Conservation (phyloP, 2,797 vertebrate genomes). For the Thripadectes ignobilis region DNA sequence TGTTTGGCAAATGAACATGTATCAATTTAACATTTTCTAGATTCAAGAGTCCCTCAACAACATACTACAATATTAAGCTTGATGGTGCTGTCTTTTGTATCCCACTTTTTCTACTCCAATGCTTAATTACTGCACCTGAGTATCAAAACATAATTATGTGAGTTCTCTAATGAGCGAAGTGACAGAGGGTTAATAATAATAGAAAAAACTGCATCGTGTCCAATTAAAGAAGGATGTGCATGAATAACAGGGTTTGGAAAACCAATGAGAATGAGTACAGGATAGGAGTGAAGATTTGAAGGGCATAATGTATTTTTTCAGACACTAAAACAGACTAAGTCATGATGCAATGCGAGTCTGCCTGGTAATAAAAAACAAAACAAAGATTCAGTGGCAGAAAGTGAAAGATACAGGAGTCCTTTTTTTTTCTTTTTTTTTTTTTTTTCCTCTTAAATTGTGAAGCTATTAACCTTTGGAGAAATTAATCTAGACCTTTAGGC, state of each 20-base stretch:
- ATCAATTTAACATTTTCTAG: neutral
- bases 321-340: neutral
- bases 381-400: neutral
- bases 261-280: neutral
- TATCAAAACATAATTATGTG: neutral
- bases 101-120: neutral
- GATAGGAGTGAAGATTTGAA: neutral
- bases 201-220: neutral
- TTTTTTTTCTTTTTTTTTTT: neutral
- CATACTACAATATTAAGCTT: accelerated
- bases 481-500: neutral
- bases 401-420: neutral
- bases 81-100: neutral
- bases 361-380: neutral
- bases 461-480: neutral
- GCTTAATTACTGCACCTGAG: neutral
- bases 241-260: neutral
- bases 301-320: neutral
- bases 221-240: neutral
- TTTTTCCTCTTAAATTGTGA: neutral
- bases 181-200: neutral
- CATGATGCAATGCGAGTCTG: neutral
- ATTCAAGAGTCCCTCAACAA: neutral
- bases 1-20: neutral
- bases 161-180: neutral